Evolutionary conservation across 2,113 vertebrate species (phyloP), one percentile per base, ranked within the genome.

Genomic region (Riparia riparia): DNA sequence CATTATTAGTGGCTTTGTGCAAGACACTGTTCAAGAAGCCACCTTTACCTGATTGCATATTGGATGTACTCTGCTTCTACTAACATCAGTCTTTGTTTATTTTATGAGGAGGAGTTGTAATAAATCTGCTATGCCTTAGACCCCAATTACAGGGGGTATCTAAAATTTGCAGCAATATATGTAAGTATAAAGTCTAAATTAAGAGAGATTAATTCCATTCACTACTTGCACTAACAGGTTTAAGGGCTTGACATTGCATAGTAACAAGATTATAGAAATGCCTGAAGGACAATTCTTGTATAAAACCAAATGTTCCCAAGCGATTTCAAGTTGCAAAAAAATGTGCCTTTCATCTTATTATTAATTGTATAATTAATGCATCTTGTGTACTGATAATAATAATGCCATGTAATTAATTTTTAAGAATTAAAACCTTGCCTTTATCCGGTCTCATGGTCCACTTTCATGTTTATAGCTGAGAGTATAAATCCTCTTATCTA

Each of bases 401-500:
- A 98, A 98, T 98, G 97, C 97, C 97, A 96, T 98, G 98, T 98
- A 98, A 98, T 98, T 98, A 98, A 98, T 98, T 98, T 98, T 98
- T 97, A 97, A 98, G 98, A 98, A 98, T 98, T 98, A 97, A 98
- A 98, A 98, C 97, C 95, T 98, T 97, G 94, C 96, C 95, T 98
- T 98, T 98, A 98, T 98, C 97, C 87, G 5, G 97, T 93, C 96
- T 97, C 95, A 84, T 97, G 96, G 97, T 98, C 98, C 97, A 98
- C 98, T 98, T 98, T 98, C 96, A 98, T 98, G 98, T 98, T 98
- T 98, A 97, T 96, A 97, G 88, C 97, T 98, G 94, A 97, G 97
- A 97, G 86, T 98, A 94, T 97, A 98, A 98, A 98, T 98, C 98
- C 97, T 97, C 98, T 98, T 98, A 98, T 98, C 98, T 98, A 98